A percentile compares a stretch with the other conserved stretches of the same genome.
These are phyloP conservation scores for Palythoa grandiflora DNA, from an alignment of 92 coral and sea anemone genomes.

Conservation along the genomic window DNA sequence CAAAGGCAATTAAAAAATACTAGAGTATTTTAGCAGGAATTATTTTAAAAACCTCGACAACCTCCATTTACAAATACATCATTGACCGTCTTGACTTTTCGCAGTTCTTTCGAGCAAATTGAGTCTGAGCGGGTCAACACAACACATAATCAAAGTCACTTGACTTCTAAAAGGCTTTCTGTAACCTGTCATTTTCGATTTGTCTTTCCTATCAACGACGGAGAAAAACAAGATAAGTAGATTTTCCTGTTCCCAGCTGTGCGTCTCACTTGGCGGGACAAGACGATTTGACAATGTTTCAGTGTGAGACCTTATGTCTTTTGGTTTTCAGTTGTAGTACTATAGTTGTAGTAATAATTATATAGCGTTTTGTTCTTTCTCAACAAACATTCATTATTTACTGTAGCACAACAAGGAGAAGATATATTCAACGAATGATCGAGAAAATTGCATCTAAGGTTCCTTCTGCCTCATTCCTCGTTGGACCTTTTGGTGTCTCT, in stretches of 20 bases:
- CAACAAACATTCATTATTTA: background rate
- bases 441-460: too few relatives aligned
- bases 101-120: background rate
- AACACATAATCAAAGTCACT: constrained; percentile 28
- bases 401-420: background rate
- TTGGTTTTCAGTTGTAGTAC: background rate
- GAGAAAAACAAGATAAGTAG: constrained; percentile 28
- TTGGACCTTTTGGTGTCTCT: background rate
- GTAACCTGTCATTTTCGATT: constrained; percentile 16
- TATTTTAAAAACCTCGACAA: background rate
- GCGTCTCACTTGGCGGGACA: background rate
- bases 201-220: constrained; percentile 34
- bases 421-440: background rate
- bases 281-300: background rate
- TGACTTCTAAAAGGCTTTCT: constrained; percentile 13
- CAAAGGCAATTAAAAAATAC: background rate
- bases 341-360: background rate
- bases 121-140: background rate
- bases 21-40: background rate
- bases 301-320: background rate
- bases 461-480: background rate
- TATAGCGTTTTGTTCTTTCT: background rate
- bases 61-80: background rate
- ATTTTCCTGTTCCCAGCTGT: constrained; percentile 30
- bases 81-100: too few relatives aligned